Base-by-base conservation (phyloP, 2,113 vertebrate species). In the Charadrius vociferus region DNA sequence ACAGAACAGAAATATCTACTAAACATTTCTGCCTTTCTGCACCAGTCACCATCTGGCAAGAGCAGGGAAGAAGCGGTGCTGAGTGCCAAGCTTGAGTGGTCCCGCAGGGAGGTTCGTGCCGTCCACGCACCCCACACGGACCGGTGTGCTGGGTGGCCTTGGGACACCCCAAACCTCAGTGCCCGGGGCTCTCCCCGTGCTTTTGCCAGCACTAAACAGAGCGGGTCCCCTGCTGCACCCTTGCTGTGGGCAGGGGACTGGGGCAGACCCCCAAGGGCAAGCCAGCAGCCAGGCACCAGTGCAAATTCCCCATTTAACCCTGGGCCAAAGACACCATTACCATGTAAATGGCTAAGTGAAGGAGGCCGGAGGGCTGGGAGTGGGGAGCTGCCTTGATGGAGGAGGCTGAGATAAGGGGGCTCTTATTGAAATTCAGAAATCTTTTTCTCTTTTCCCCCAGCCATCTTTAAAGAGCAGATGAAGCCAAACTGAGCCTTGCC, bases 11-110 rank as follows among this genome's bases (percentile, higher is more conserved):
- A 96, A 97, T 96, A 96, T 97, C 96, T 97, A 66, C 96, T 96
- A 96, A 97, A 97, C 96, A 97, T 96, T 96, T 96, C 96, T 97
- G 96, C 95, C 96, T 96, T 96, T 97, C 96, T 96, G 93, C 96
- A 97, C 96, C 96, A 96, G 96, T 89, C 96, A 83, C 96, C 96
- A 97, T 97, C 96, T 97, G 96, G 96, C 96, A 92, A 53, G 85
- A 90, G 81, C 92, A 19, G 36, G 81, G 77, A 88, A 93, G 96
- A 45, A 86, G 90, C 81, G 2, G 63, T 0, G 10, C 70, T 45
- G 66, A 3, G 81, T 18, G 95, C 93, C 95, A 95, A 91, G 93
- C 93, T 82, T 5, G 21, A n/a, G 87, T 15, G 1, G 39, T 75
- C 70, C 82, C 1, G 1, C 6, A 1, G 16, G 87, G 78, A 85